Conservation (phyloP, 2,888 invertebrate species). For the Philhelius pedissequus region DNA sequence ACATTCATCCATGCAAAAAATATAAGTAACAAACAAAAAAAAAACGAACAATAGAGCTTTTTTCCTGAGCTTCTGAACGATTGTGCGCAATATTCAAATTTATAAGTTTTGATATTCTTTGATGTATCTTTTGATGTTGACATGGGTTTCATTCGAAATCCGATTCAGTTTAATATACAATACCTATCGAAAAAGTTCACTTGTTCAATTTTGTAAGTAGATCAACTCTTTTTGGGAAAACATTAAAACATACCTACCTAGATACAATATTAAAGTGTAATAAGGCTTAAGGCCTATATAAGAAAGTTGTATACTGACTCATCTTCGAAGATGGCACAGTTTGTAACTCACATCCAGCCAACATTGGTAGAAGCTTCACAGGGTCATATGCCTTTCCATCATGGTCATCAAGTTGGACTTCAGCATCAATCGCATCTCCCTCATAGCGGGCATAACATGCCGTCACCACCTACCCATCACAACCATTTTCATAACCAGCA, state of each 20-base stretch:
- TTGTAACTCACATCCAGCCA: conserved; percentile 82
- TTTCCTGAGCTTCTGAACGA: not conserved
- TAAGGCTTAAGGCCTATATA: not conserved
- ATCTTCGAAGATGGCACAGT: conserved; percentile 80
- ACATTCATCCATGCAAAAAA: not conserved
- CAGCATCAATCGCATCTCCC: conserved; percentile 78
- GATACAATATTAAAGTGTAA: not conserved
- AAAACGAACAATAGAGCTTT: not conserved
- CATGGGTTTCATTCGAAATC: not conserved
- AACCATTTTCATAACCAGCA: conserved; percentile 69
- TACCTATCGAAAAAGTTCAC: not conserved
- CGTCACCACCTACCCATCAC: conserved; percentile 76
- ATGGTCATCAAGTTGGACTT: conserved; percentile 79
- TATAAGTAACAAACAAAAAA: not conserved
- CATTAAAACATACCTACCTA: not conserved
- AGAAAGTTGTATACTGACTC: not conserved
- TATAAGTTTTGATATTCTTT: not conserved
- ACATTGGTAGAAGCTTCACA: conserved; percentile 82
- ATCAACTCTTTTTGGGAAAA: not conserved
- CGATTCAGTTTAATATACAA: conserved; percentile 27
- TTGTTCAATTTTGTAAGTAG: not conserved
- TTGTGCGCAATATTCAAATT: not conserved
- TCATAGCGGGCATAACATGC: conserved; percentile 79
- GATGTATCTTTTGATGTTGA: conserved; percentile 31
- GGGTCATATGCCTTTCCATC: conserved; percentile 81